Evolutionary conservation across 92 coral and sea anemone genomes (phyloP), one percentile per base, ranked within the genome.

Genomic region (Palythoa grandiflora): DNA sequence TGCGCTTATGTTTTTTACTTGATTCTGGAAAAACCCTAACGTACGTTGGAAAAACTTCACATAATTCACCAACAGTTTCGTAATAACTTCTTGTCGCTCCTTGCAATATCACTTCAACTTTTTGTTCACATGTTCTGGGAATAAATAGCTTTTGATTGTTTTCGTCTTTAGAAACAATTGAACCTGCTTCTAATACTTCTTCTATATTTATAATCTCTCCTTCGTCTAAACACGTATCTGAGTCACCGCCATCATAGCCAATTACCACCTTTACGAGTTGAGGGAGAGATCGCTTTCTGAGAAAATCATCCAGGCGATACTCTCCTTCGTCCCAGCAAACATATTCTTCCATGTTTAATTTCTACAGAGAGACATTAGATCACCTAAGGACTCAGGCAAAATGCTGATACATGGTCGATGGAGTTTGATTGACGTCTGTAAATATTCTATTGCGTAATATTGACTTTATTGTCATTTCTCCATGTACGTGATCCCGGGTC

Each of bases 171-270:
- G 70, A 63, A 9, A 63, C 36, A n/a, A 63, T 63, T 17, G 70
- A 89, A 68, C 87, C 94, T 28, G 91, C 85, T 28, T 83, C 70
- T 55, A 83, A 84, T n/a, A 66, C 60, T 61, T 76, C 14, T 19
- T 93, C 91, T 19, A 93, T 81, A 36, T 89, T 63, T 21, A 63
- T 63, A 4, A 5, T n/a, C 36, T 63, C 12, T n/a, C 9, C 70
- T 17, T 19, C 36, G 20, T 21, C 20, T 1, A 63, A 16, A 63
- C 70, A 63, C n/a, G 9, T 21, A n/a, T n/a, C 70, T 17, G 20
- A 9, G 6, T 63, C 9, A n/a, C 37, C 70, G 35, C 70, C 37
- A 63, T 63, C 37, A 19, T 16, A 63, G 8, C 70, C 70, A 2
- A 17, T 9, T 4, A 21, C 20, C 19, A 63, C 70, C 28, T 63